phyloP scores from a whole-genome alignment of 2,888 invertebrate species.

The Pristionchus maxplancki region DNA sequence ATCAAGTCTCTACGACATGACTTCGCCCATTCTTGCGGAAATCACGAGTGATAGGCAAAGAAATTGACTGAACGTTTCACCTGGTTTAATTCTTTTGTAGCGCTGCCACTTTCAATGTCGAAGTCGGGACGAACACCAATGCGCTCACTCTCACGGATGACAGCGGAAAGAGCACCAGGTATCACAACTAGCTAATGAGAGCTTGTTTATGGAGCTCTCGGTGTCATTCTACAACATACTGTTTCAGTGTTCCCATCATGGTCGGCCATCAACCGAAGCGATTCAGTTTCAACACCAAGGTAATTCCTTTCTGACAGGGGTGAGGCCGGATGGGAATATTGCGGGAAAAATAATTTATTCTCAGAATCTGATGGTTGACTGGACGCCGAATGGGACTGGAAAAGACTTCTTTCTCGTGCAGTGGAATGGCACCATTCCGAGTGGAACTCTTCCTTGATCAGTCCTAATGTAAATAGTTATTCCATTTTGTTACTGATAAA shows the following conservation, averaged over 20 bases:
- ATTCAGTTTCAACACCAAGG: background rate
- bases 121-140: background rate
- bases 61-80: background rate
- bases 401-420: background rate
- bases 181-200: background rate
- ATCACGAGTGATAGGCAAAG: background rate
- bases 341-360: too few relatives aligned
- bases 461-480: too few relatives aligned
- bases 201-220: background rate
- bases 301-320: background rate
- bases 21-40: background rate
- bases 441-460: too few relatives aligned
- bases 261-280: background rate
- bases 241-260: background rate
- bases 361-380: background rate
- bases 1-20: background rate
- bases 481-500: too few relatives aligned
- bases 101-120: background rate
- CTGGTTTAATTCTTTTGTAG: background rate
- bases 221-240: background rate
- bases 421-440: background rate
- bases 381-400: background rate
- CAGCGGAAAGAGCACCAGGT: background rate
- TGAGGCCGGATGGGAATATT: background rate
- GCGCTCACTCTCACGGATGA: background rate